Evolutionary conservation across 2,797 vertebrate genomes (phyloP).

Genomic region (Argya squamiceps): DNA sequence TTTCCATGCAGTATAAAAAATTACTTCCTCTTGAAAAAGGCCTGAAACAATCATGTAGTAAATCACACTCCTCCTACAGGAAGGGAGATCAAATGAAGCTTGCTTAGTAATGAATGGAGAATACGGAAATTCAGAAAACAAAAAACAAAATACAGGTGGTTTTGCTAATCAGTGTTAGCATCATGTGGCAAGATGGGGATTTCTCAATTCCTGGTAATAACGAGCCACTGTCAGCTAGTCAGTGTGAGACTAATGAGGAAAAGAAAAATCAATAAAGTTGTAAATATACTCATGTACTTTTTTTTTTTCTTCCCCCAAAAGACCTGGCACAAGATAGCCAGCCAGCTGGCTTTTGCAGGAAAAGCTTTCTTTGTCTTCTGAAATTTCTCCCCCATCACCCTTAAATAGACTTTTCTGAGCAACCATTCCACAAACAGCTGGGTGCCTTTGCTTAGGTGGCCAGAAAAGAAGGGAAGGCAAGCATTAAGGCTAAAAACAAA

Average conservation of each 20-base stretch:
- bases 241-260: not conserved
- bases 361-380: constrained; percentile 10
- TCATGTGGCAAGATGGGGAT: not conserved
- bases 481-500: constrained; percentile 43
- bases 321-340: not conserved
- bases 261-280: constrained; percentile 13
- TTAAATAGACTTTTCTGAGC: not conserved
- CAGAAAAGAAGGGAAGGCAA: constrained; percentile 6
- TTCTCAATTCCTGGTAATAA: constrained; percentile 11
- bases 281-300: not conserved
- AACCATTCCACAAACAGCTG: constrained; percentile 5
- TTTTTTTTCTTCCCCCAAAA: not conserved
- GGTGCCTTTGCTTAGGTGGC: not conserved
- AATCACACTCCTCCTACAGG: not conserved
- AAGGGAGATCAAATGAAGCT: not conserved
- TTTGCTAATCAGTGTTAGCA: not conserved
- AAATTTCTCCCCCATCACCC: not conserved
- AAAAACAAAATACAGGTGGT: not conserved
- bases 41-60: not conserved
- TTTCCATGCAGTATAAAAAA: not conserved
- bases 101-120: not conserved
- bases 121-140: not conserved
- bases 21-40: not conserved
- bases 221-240: not conserved
- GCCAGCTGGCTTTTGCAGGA: constrained; percentile 13